Conservation (phyloP, 1,140 invertebrate genomes). For the Drosophila varians region DNA sequence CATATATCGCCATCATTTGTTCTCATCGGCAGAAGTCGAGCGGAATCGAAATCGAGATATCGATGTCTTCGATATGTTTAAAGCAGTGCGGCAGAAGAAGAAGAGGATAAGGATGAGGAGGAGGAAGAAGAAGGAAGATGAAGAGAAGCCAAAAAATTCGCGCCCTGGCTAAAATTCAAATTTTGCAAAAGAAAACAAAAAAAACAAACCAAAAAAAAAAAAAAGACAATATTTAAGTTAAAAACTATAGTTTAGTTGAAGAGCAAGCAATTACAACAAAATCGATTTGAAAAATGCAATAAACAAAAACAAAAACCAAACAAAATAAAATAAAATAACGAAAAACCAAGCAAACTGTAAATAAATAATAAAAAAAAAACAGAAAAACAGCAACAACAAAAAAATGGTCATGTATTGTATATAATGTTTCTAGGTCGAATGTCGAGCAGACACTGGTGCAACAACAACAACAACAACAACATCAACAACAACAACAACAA, state of each 20-base stretch:
- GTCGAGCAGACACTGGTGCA: conserved; percentile 82
- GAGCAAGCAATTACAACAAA: conserved; percentile 39
- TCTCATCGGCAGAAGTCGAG: conserved; percentile 36
- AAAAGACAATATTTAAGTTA: not conserved
- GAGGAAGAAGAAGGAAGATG: not conserved
- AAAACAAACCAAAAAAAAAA: conserved; percentile 6
- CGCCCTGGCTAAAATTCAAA: not conserved
- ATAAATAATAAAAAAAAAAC: conserved; percentile 22
- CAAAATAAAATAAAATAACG: conserved; percentile 13
- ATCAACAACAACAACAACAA: conserved; percentile 72
- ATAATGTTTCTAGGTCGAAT: conserved; percentile 84
- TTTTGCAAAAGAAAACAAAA: not conserved
- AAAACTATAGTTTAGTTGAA: conserved; percentile 1
- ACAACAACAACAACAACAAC: conserved; percentile 62
- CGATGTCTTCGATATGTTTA: conserved; percentile 30
- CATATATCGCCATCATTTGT: conserved; percentile 30
- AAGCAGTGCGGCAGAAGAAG: conserved; percentile 1
- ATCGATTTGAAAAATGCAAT: conserved; percentile 35
- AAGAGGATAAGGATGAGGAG: not conserved
- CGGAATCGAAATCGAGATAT: conserved; percentile 5
- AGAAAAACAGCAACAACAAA: conserved; percentile 22
- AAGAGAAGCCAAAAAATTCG: not conserved
- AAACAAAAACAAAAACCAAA: not conserved
- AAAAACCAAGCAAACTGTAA: not conserved
- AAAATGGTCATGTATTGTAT: conserved; percentile 56